A percentile compares a stretch with the other conserved stretches of the same genome.
phyloP scores from a whole-genome alignment of 2,113 vertebrate species.

The Salminus brasiliensis region DNA sequence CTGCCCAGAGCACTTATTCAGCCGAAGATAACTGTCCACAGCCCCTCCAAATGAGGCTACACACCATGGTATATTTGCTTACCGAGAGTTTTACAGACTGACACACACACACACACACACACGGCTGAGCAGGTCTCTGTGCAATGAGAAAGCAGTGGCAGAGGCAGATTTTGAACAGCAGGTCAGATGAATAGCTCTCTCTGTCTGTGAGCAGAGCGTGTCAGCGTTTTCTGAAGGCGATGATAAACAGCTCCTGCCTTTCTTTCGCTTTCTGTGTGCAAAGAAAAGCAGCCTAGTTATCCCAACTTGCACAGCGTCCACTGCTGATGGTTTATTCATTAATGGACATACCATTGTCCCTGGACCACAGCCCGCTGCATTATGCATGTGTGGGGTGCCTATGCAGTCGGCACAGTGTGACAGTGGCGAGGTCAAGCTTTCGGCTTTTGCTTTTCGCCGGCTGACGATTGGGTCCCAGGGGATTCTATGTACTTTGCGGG shows the following conservation, averaged over 20 bases:
- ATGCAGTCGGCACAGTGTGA: neutral
- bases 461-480: neutral
- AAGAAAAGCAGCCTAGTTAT: neutral
- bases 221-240: slow-evolving; percentile 9
- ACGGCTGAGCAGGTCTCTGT: neutral
- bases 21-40: slow-evolving; percentile 22
- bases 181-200: slow-evolving; percentile 28
- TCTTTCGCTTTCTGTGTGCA: neutral
- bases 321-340: slow-evolving; percentile 39
- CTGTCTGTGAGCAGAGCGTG: neutral
- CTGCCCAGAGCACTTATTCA: slow-evolving; percentile 13
- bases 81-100: slow-evolving; percentile 1
- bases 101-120: neutral
- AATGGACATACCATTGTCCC: neutral
- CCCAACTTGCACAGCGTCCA: neutral
- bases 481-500: no score
- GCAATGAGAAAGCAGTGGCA: slow-evolving; percentile 1
- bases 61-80: slow-evolving; percentile 13
- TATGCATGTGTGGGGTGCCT: slow-evolving; percentile 8
- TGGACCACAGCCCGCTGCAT: neutral
- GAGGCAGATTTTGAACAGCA: neutral
- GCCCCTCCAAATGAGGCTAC: neutral
- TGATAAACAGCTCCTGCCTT: slow-evolving; percentile 27
- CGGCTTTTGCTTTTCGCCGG: neutral
- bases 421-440: neutral